These are phyloP conservation scores for Drosophila kanapiae DNA, from an alignment of 1,140 invertebrate genomes.

Conservation along the genomic window DNA sequence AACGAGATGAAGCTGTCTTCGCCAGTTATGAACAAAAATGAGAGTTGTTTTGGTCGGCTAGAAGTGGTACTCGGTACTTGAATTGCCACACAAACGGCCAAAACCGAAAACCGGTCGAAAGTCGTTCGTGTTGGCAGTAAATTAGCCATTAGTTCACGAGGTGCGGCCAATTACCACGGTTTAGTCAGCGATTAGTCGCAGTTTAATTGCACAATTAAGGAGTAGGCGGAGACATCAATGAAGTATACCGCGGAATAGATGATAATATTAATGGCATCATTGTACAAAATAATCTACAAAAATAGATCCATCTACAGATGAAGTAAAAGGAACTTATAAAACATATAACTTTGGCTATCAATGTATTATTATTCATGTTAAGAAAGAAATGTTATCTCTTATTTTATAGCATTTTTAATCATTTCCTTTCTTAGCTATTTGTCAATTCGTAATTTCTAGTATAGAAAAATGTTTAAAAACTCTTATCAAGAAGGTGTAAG, in stretches of 20 bases:
- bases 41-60: constrained; percentile 75
- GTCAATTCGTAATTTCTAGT: too few species aligned
- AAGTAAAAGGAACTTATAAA: background rate
- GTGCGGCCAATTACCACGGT: constrained; percentile 22
- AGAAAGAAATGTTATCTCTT: too few species aligned
- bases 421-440: too few species aligned
- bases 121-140: constrained; percentile 30
- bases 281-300: background rate
- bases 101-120: constrained; percentile 73
- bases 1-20: constrained; percentile 32
- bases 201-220: constrained; percentile 21
- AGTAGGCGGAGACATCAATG: background rate
- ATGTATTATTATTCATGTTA: too few species aligned
- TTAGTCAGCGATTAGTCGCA: background rate
- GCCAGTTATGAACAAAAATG: constrained; percentile 45
- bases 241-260: background rate
- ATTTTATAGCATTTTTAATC: background rate
- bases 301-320: background rate
- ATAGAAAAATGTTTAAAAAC: too few species aligned
- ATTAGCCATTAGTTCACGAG: constrained; percentile 31
- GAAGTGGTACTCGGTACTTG: constrained; percentile 54
- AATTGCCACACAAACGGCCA: constrained; percentile 31
- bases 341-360: too few species aligned
- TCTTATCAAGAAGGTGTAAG: too few species aligned
- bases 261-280: too few species aligned